Evolutionary conservation across 2,888 invertebrate species (phyloP), one percentile per base, ranked within the genome.

Genomic region (Gortyna flavago): DNA sequence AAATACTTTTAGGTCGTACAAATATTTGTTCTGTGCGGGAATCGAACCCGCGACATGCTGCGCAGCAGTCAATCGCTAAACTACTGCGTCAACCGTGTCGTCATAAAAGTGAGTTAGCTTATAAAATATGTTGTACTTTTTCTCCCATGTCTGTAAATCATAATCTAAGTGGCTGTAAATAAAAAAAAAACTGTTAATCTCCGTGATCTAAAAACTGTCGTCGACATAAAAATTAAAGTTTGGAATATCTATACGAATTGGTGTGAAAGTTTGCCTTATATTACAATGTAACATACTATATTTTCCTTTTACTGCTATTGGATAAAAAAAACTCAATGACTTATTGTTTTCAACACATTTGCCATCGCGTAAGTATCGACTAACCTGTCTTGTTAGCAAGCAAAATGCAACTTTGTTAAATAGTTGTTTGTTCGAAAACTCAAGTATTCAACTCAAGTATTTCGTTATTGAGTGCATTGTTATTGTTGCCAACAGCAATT

Each of bases 401-500:
- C 48, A 67, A 71, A 71, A 62, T 57, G 66, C 62, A 72, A 65
- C 38, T 70, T 66, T 51, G 66, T 69, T 41, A 75, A 62, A 83
- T 75, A 61, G 62, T 73, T 75, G 61, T 75, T 80, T 75, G 75
- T 76, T 87, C 64, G 68, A 70, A 77, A 76, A 87, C 76, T 66
- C 48, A 38, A 57, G 66, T 29, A 87, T 78, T 66, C 48, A 38
- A 57, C 68, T 29, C 41, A 51, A 67, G 80, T 69, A 81, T 76
- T 74, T 78, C 61, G 77, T 66, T 68, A 72, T 64, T 81, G 74
- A 81, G 78, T 87, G 85, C 87, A 80, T 74, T 78, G 85, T 77
- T 87, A 85, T 77, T 72, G 77, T 29, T 85, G 82, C 82, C 81
- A 87, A 81, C 59, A 75, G 72, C 72, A 85, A 85, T 85, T 81